Evolutionary conservation across 2,113 vertebrate genomes (phyloP), one percentile per base, ranked within the genome.

Genomic region (Mystacornis crossleyi): DNA sequence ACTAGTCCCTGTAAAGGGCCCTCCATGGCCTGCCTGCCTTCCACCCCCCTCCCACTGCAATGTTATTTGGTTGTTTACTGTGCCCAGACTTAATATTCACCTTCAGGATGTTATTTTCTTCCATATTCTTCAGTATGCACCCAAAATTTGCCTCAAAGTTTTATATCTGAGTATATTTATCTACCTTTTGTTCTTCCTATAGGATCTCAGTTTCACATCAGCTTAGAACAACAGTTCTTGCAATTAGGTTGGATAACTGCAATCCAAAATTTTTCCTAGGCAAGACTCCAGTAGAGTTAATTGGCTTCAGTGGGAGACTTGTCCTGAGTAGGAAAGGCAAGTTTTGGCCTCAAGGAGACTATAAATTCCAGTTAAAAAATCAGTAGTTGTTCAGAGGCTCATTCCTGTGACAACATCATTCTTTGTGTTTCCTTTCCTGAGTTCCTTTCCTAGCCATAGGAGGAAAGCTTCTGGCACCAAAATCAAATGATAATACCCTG

Each of bases 301-400:
- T 81, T 95, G 88, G 90, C 83, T 97, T 94, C 95, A 94, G 61
- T 72, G 96, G 92, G 95, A 96, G 92, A 67, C 58, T 92, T 31
- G 28, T 88, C 86, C 16, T 55, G 12, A 90, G 88, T 21, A 70
- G 36, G 55, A 90, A 96, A 87, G 88, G 92, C 79, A 94, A 72
- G 85, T 40, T 67, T 70, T 86, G 71, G 85, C 85, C 90, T 89
- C 72, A 40, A 48, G 1, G 31, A 93, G 85, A 67, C 90, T 42
- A 81, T 95, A 95, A 95, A 94, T 79, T 86, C 92, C 82, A 83
- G 38, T 85, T 75, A 72, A 94, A 94, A 91, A 91, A 74, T 77
- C 91, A 54, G 89, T 89, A 96, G 94, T 72, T 80, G 62, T 89
- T 94, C 78, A 72, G 94, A 93, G 91, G 64, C 80, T 95, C 26